phyloP scores from a whole-genome alignment of 2,888 invertebrate species.

The Leptinotarsa tumamoca region DNA sequence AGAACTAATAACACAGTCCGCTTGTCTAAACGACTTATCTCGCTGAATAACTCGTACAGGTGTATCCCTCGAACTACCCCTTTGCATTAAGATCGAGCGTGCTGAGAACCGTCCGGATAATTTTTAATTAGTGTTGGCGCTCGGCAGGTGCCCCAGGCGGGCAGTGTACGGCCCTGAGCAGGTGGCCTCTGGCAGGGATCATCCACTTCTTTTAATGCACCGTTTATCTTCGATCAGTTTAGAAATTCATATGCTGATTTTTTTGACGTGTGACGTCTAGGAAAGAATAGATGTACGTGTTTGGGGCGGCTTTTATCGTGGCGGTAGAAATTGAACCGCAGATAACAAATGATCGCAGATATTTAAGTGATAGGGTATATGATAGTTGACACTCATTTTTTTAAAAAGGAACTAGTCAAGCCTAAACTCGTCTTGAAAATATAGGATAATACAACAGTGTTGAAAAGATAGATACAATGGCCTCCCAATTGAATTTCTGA shows the following conservation, averaged over 20 bases:
- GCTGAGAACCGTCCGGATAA: constrained; percentile 47
- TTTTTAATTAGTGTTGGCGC: constrained; percentile 52
- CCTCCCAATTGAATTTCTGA: no score
- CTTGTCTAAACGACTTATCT: constrained; percentile 34
- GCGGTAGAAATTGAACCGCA: neutral
- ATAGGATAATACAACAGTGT: no score
- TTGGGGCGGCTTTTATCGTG: neutral
- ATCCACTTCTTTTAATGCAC: constrained; percentile 37
- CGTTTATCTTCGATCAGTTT: constrained; percentile 40
- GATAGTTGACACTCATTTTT: no score
- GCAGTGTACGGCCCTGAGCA: constrained; percentile 45
- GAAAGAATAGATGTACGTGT: neutral
- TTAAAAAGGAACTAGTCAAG: no score
- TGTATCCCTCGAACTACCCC: constrained; percentile 46
- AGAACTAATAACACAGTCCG: constrained; percentile 37
- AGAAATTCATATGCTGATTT: constrained; percentile 38
- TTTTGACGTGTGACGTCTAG: constrained; percentile 25
- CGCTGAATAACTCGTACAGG: constrained; percentile 44
- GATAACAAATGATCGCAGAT: neutral
- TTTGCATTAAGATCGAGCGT: constrained; percentile 48
- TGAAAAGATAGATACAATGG: no score
- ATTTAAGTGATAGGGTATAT: neutral
- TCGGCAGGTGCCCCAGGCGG: constrained; percentile 48
- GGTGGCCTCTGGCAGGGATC: constrained; percentile 34
- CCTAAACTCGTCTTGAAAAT: no score